phyloP scores from a whole-genome alignment of 2,113 vertebrate species.

The Danionella cerebrum region DNA sequence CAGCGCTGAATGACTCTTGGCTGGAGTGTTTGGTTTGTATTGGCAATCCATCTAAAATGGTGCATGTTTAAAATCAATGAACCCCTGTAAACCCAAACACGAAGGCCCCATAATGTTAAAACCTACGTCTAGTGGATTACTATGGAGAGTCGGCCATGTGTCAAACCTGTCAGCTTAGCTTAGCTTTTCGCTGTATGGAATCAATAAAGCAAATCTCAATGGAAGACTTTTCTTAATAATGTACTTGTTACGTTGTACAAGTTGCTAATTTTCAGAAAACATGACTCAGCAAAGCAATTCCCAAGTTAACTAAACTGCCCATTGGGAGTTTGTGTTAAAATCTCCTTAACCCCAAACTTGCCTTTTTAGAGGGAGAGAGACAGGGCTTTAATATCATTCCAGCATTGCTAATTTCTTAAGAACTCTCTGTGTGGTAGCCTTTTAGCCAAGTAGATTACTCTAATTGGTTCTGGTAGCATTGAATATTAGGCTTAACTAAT shows the following conservation, averaged over 20 bases:
- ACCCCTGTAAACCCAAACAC: not conserved
- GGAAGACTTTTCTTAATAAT: not conserved
- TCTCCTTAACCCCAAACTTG: not conserved
- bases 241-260: not conserved
- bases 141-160: not conserved
- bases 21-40: not conserved
- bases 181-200: constrained; percentile 1
- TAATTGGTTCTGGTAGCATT: constrained; percentile 26
- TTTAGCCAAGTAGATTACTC: constrained; percentile 17
- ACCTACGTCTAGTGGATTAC: not conserved
- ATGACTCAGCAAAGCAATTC: not conserved
- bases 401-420: not conserved
- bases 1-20: not conserved
- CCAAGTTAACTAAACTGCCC: too few relatives aligned
- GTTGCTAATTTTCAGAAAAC: not conserved
- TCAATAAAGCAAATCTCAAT: constrained; percentile 1
- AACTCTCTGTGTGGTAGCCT: constrained; percentile 17
- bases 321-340: not conserved
- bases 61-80: constrained; percentile 17
- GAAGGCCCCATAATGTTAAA: not conserved
- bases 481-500: constrained; percentile 18
- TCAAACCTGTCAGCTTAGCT: constrained; percentile 12
- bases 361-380: not conserved
- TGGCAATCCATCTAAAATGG: constrained; percentile 16
- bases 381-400: constrained; percentile 2